These are phyloP conservation scores for Thalpophila matura DNA, from an alignment of 2,888 invertebrate genomes.

Conservation along the genomic window DNA sequence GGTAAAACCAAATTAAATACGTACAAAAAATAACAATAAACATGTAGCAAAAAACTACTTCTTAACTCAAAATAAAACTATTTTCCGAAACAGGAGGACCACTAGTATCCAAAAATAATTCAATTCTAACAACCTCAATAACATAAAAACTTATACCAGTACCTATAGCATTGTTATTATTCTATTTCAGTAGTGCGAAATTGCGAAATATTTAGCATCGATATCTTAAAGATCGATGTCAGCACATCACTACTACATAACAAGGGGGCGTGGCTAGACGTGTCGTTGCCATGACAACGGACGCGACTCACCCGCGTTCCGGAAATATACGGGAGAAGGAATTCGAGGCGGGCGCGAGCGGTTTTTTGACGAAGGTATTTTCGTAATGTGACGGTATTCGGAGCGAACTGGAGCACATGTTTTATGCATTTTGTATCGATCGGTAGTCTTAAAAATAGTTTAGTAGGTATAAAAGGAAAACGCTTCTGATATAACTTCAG, in stretches of 20 bases:
- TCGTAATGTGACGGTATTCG: not conserved
- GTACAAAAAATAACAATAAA: too few relatives aligned
- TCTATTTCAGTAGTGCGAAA: constrained; percentile 1
- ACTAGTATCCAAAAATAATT: not conserved
- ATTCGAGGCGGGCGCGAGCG: constrained; percentile 14
- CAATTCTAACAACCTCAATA: not conserved
- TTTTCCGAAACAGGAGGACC: not conserved
- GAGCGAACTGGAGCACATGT: not conserved
- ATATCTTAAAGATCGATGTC: constrained; percentile 53
- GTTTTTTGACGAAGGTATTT: constrained; percentile 23
- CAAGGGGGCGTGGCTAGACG: constrained; percentile 64
- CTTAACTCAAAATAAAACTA: not conserved
- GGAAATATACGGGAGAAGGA: constrained; percentile 35
- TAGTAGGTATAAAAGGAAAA: not conserved
- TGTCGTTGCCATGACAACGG: constrained; percentile 70
- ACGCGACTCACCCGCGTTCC: constrained; percentile 32
- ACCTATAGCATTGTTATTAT: too few relatives aligned
- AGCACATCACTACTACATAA: constrained; percentile 65
- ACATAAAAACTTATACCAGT: not conserved
- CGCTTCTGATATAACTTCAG: too few relatives aligned
- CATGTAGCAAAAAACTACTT: too few relatives aligned
- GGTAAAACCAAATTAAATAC: too few relatives aligned
- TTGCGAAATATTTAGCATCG: constrained; percentile 32
- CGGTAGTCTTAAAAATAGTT: not conserved
- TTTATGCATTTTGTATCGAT: not conserved